Percentiles rank a stretch among this genome's conserved stretches.
phyloP scores from a whole-genome alignment of 2,888 invertebrate species.

The Amphiduros pacificus region DNA sequence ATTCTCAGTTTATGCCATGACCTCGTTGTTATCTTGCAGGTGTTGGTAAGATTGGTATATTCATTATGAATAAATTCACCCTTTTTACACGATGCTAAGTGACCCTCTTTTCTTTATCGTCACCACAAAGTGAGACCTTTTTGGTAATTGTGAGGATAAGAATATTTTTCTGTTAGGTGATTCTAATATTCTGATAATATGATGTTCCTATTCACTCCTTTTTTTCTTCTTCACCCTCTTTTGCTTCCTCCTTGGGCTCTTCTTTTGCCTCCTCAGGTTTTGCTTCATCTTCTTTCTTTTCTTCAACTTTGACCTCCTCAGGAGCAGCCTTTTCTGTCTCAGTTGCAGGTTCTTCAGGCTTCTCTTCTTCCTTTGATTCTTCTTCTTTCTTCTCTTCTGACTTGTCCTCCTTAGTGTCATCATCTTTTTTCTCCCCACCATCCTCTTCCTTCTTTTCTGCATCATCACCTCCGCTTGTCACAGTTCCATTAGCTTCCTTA shows the following conservation, averaged over 20 bases:
- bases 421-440: neutral
- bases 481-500: slow-evolving; percentile 4
- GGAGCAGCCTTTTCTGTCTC: neutral
- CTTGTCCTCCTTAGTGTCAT: neutral
- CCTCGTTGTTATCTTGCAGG: too few species aligned
- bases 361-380: neutral
- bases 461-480: neutral
- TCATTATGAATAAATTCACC: too few species aligned
- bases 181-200: too few species aligned
- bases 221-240: neutral
- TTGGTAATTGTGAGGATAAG: too few species aligned
- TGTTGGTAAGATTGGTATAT: too few species aligned
- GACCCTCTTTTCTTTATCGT: too few species aligned
- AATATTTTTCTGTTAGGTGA: too few species aligned
- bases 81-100: too few species aligned
- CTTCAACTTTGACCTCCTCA: slow-evolving; percentile 5
- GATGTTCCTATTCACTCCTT: too few species aligned
- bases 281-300: neutral
- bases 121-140: too few species aligned
- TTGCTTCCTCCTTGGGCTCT: neutral
- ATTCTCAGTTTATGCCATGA: too few species aligned
- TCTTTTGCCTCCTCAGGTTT: slow-evolving; percentile 1
- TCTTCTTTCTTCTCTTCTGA: neutral
- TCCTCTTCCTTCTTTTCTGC: neutral
- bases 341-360: neutral